Conservation (phyloP, 2,888 invertebrate genomes). For the Apodemia zela region DNA sequence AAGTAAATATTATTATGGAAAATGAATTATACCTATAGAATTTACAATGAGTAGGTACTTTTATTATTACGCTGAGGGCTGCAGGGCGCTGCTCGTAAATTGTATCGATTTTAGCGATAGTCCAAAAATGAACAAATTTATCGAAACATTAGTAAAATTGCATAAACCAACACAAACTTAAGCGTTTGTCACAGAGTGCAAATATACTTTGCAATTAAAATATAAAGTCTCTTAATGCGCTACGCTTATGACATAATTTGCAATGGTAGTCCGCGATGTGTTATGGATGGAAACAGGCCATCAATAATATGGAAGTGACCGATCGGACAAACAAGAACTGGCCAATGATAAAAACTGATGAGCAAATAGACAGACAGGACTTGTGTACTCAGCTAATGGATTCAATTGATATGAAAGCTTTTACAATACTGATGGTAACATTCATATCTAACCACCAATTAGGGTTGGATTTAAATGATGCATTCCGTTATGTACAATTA, state of each 20-base stretch:
- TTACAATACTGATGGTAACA: slow-evolving; percentile 67
- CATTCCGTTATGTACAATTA: neutral
- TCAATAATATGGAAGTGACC: slow-evolving; percentile 76
- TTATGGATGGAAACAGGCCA: slow-evolving; percentile 61
- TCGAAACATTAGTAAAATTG: slow-evolving; percentile 38
- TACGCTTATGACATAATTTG: slow-evolving; percentile 33
- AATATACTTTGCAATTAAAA: slow-evolving; percentile 29
- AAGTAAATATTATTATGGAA: no score
- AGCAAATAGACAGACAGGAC: slow-evolving; percentile 75
- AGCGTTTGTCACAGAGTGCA: slow-evolving; percentile 29
- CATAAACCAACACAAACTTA: slow-evolving; percentile 37
- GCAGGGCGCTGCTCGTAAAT: neutral
- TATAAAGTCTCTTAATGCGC: slow-evolving; percentile 33
- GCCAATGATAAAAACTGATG: slow-evolving; percentile 80
- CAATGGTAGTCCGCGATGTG: slow-evolving; percentile 40
- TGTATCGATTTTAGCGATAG: neutral
- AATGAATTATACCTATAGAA: neutral
- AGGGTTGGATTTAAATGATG: slow-evolving; percentile 26
- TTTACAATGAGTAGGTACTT: neutral
- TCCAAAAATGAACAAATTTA: slow-evolving; percentile 18
- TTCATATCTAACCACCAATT: slow-evolving; percentile 63
- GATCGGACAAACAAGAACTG: slow-evolving; percentile 75
- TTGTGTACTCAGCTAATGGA: slow-evolving; percentile 79
- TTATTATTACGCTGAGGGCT: neutral
- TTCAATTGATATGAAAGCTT: slow-evolving; percentile 81